These are phyloP conservation scores for Smithornis capensis DNA, from an alignment of 2,113 vertebrate species.

Conservation along the genomic window DNA sequence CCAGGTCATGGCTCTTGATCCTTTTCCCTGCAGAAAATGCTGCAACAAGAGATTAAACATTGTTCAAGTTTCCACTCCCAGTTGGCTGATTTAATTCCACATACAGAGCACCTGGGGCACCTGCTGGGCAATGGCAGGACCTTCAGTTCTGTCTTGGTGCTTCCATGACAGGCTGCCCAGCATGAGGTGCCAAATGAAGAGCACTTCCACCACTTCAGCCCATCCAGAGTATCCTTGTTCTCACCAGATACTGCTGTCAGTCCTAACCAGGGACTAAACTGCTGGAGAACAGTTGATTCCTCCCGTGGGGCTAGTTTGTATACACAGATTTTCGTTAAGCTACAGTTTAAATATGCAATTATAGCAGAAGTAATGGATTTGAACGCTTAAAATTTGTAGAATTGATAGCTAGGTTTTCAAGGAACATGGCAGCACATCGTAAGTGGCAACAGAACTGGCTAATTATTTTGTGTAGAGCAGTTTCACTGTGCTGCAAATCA, in stretches of 20 bases:
- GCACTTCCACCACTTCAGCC: background rate
- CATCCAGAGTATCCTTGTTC: background rate
- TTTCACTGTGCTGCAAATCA: background rate
- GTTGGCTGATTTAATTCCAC: background rate
- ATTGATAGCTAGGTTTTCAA: background rate
- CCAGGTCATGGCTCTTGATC: background rate
- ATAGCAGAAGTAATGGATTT: background rate
- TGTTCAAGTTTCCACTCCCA: background rate
- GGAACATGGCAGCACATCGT: background rate
- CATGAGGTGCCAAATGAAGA: background rate
- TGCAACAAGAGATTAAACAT: background rate
- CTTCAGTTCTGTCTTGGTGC: background rate
- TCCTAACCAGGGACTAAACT: background rate
- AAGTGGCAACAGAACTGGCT: background rate
- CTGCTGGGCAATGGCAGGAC: background rate
- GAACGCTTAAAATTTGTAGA: background rate
- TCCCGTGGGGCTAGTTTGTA: background rate
- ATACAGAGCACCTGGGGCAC: background rate
- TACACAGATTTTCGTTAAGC: background rate
- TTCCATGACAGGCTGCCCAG: background rate
- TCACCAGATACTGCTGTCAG: background rate
- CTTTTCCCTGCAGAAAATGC: background rate
- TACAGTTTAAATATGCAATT: background rate
- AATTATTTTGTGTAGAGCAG: background rate
- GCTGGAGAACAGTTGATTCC: background rate